Conservation (phyloP, 2,888 invertebrate species). For the Tenthredo amoena region DNA sequence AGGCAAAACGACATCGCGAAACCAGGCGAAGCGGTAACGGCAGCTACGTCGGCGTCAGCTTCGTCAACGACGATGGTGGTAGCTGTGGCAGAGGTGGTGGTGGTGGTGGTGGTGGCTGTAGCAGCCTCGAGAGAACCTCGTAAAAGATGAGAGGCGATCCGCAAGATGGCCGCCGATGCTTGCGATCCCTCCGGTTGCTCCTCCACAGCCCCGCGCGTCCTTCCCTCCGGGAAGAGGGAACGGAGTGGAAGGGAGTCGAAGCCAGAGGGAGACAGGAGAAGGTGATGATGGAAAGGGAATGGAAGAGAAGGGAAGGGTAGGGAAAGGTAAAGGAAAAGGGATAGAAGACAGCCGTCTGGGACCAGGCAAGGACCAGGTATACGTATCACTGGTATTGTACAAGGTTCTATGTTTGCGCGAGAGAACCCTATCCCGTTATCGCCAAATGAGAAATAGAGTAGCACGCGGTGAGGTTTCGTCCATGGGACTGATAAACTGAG, state of each 20-base stretch:
- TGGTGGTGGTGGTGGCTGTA: constrained; percentile 49
- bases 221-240: constrained; percentile 36
- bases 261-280: constrained; percentile 51
- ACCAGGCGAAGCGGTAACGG: constrained; percentile 49
- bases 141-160: constrained; percentile 73
- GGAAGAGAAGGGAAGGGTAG: constrained; percentile 52
- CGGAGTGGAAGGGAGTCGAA: constrained; percentile 47
- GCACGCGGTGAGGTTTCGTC: neutral
- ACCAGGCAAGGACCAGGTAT: constrained; percentile 30
- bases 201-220: constrained; percentile 32
- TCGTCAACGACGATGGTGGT: constrained; percentile 52
- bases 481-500: neutral
- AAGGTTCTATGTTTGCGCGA: neutral
- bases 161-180: constrained; percentile 68
- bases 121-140: constrained; percentile 61
- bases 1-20: constrained; percentile 58
- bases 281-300: constrained; percentile 7
- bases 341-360: constrained; percentile 50
- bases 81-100: constrained; percentile 42
- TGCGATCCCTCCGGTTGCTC: constrained; percentile 52
- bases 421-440: constrained; percentile 37
- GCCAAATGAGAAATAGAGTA: neutral
- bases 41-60: constrained; percentile 25
- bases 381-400: neutral
- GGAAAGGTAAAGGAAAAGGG: constrained; percentile 58